These are phyloP conservation scores for Elegia similella DNA, from an alignment of 2,888 invertebrate species.

Conservation along the genomic window DNA sequence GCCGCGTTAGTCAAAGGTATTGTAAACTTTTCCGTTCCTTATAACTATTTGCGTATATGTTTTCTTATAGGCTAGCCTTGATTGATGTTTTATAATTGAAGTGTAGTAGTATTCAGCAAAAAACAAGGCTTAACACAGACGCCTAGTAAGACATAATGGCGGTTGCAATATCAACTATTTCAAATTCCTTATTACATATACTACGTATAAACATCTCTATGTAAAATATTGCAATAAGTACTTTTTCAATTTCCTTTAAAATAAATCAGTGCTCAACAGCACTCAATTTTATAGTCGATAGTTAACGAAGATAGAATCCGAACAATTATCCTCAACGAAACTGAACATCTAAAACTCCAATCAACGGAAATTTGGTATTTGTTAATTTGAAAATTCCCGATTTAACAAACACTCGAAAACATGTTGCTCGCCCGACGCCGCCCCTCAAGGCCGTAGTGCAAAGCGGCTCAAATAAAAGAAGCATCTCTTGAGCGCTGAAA, in stretches of 20 bases:
- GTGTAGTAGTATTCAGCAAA: too few species aligned
- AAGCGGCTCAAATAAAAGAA: conserved; percentile 80
- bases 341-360: conserved; percentile 39
- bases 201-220: too few species aligned
- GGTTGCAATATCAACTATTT: too few species aligned
- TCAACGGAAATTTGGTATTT: conserved; percentile 61
- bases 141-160: too few species aligned
- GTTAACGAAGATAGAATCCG: neutral
- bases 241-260: too few species aligned
- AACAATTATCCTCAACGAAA: neutral
- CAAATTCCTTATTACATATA: too few species aligned
- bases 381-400: conserved; percentile 77
- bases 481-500: conserved; percentile 79
- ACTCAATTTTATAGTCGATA: neutral
- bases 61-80: too few species aligned
- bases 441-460: conserved; percentile 77
- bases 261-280: neutral
- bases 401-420: conserved; percentile 74
- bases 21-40: neutral
- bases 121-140: too few species aligned
- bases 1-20: conserved; percentile 83
- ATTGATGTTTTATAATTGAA: too few species aligned
- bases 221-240: too few species aligned
- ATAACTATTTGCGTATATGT: neutral
- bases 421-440: conserved; percentile 64